These are phyloP conservation scores for Phenganax marumi DNA, from an alignment of 92 coral and sea anemone genomes.

Conservation along the genomic window DNA sequence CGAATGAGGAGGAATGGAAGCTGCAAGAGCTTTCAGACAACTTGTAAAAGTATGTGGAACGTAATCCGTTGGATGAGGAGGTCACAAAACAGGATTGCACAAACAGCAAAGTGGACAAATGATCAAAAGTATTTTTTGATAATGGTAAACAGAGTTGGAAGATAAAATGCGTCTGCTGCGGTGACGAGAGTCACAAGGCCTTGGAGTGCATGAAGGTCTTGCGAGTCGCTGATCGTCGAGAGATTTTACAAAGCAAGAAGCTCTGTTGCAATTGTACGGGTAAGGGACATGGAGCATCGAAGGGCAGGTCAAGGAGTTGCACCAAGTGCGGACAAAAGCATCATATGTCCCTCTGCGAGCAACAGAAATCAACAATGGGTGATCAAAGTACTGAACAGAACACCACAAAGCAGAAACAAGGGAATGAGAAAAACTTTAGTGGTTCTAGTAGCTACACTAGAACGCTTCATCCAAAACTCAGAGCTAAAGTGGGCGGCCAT, in stretches of 20 bases:
- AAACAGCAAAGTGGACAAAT: background rate
- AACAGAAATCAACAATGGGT: background rate
- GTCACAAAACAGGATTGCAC: constrained; percentile 24
- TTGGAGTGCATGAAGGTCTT: constrained; percentile 39
- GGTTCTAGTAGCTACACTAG: constrained; percentile 9
- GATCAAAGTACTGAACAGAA: background rate
- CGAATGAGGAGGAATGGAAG: constrained; percentile 62
- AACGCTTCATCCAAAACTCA: constrained; percentile 46
- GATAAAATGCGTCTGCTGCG: constrained; percentile 52
- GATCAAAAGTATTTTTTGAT: constrained; percentile 35
- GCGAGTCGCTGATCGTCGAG: constrained; percentile 36
- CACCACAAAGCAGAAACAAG: background rate
- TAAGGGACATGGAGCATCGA: constrained; percentile 36
- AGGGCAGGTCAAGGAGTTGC: constrained; percentile 45
- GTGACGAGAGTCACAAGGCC: constrained; percentile 28
- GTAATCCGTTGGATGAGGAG: constrained; percentile 40
- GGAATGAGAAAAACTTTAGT: constrained; percentile 34
- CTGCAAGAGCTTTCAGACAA: constrained; percentile 54
- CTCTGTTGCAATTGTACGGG: constrained; percentile 53
- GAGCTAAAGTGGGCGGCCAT: constrained; percentile 33
- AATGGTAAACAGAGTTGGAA: constrained; percentile 34
- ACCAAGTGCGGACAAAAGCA: constrained; percentile 37
- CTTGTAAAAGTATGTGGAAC: constrained; percentile 36
- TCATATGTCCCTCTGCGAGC: constrained; percentile 58
- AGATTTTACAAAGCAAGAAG: constrained; percentile 29